A percentile compares a stretch with the other conserved stretches of the same genome.
Evolutionary conservation across 2,797 vertebrate species (phyloP).

Genomic region (Eutrigla gurnardus): DNA sequence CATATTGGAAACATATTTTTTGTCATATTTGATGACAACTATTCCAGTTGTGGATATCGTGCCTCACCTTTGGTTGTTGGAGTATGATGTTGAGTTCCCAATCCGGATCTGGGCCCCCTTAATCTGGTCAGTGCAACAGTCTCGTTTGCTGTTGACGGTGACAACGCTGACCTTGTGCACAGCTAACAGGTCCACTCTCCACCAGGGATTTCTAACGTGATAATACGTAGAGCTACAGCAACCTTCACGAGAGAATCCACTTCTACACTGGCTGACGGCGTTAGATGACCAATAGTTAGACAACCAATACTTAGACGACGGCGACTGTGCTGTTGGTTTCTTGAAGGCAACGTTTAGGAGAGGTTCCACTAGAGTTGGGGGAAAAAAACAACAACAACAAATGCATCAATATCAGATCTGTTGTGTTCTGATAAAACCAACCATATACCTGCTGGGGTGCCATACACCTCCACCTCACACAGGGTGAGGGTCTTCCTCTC

Average conservation of each 20-base stretch:
- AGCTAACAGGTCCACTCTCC: conserved; percentile 30
- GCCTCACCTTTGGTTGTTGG: neutral
- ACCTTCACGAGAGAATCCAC: rapidly evolving
- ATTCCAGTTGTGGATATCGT: neutral
- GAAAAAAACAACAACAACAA: neutral
- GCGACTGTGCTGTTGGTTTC: neutral
- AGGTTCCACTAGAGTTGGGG: conserved; percentile 3
- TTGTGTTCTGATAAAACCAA: neutral
- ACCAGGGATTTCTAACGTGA: neutral
- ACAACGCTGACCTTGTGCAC: conserved; percentile 22
- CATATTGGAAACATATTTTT: neutral
- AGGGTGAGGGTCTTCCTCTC: conserved; percentile 23
- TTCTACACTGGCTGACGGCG: neutral
- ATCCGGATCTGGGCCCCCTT: conserved; percentile 1
- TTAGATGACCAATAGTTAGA: neutral
- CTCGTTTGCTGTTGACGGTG: neutral
- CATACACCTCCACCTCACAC: conserved; percentile 55
- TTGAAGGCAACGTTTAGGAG: conserved; percentile 10
- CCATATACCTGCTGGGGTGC: conserved; percentile 16
- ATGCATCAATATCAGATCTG: neutral
- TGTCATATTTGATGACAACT: neutral
- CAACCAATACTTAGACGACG: no score
- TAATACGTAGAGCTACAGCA: rapidly evolving
- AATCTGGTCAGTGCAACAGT: neutral
- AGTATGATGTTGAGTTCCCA: neutral